Conservation (phyloP, 2,888 invertebrate genomes). For the Dyspetes luteomarginatus region DNA sequence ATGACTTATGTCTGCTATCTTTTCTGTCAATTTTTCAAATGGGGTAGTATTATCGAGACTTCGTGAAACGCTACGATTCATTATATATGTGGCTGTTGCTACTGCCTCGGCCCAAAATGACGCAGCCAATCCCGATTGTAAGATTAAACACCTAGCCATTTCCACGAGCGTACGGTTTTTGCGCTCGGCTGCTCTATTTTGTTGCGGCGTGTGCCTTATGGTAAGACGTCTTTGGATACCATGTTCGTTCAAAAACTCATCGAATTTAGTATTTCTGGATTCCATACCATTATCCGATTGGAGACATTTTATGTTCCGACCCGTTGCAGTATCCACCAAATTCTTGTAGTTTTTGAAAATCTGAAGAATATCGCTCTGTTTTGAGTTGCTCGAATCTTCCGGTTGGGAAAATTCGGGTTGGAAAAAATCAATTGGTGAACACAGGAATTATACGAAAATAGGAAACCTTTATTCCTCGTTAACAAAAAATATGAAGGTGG, state of each 20-base stretch:
- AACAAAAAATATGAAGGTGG: too few species aligned
- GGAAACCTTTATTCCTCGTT: too few species aligned
- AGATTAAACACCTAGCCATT: constrained; percentile 24
- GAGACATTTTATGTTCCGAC: constrained; percentile 6
- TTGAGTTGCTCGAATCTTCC: too few species aligned
- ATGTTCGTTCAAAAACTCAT: background rate
- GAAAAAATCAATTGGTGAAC: too few species aligned
- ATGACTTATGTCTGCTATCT: too few species aligned
- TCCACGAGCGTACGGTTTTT: constrained; percentile 40
- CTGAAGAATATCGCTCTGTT: too few species aligned
- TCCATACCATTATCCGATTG: constrained; percentile 41
- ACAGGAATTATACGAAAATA: too few species aligned
- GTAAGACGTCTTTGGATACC: constrained; percentile 17
- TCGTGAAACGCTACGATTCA: too few species aligned
- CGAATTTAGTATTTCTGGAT: constrained; percentile 18
- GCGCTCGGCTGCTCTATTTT: constrained; percentile 34
- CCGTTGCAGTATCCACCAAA: constrained; percentile 15
- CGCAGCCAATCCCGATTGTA: background rate
- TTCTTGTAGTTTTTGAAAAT: constrained; percentile 14
- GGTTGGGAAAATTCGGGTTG: too few species aligned
- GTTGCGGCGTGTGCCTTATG: constrained; percentile 14
- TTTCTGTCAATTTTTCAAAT: too few species aligned
- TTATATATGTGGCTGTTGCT: background rate
- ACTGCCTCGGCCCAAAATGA: constrained; percentile 34
- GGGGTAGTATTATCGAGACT: too few species aligned